Conservation (phyloP, 2,888 invertebrate species). For the Byasa hedistus region DNA sequence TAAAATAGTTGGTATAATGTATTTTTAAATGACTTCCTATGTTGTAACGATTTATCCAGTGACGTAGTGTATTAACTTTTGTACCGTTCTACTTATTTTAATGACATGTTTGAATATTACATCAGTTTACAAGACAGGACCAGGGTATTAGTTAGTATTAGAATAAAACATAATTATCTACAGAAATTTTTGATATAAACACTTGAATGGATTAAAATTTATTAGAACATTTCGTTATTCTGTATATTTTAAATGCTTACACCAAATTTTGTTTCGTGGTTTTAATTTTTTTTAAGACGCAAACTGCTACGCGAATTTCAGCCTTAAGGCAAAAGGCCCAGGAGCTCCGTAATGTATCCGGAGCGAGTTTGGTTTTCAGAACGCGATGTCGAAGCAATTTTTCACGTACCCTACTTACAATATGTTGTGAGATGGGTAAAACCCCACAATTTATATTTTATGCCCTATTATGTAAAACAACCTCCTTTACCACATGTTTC, state of each 20-base stretch:
- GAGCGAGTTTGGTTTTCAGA: constrained; percentile 16
- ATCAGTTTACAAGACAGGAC: too few relatives aligned
- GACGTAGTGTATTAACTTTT: too few relatives aligned
- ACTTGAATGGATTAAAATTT: background rate
- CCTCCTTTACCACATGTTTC: constrained; percentile 3
- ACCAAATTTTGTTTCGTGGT: background rate
- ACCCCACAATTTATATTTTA: constrained; percentile 27
- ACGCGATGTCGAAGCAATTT: constrained; percentile 24
- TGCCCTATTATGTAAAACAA: constrained; percentile 26
- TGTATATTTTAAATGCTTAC: background rate
- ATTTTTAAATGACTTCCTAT: too few relatives aligned
- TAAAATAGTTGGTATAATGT: too few relatives aligned
- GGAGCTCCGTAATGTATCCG: constrained; percentile 3
- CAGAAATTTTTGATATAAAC: background rate
- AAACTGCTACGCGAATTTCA: constrained; percentile 2
- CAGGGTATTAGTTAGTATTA: too few relatives aligned
- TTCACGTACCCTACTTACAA: constrained; percentile 29
- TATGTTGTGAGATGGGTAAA: constrained; percentile 24
- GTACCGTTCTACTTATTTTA: too few relatives aligned
- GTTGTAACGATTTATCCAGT: too few relatives aligned
- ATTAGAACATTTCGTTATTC: background rate
- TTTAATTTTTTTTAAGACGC: background rate
- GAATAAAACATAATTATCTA: too few relatives aligned
- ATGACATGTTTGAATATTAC: too few relatives aligned
- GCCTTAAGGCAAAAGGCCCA: background rate